These are phyloP conservation scores for Aleadryas rufinucha DNA, from an alignment of 2,113 vertebrate genomes.

Conservation along the genomic window DNA sequence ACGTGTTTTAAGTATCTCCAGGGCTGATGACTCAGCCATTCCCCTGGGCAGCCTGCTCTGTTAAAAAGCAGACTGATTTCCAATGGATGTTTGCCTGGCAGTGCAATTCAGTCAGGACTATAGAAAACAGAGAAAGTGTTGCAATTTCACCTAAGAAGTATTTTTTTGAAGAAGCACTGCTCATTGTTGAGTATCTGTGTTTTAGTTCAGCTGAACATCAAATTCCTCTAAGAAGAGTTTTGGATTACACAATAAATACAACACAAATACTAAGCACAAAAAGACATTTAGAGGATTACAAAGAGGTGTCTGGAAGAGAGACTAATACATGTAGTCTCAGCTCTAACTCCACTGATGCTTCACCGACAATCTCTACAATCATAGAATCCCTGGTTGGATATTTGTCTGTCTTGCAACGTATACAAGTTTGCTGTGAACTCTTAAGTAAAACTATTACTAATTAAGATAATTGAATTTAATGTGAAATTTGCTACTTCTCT, in stretches of 20 bases:
- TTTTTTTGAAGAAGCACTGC: neutral
- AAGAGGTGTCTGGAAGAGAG: neutral
- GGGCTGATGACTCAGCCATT: neutral
- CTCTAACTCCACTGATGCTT: neutral
- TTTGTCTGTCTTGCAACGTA: neutral
- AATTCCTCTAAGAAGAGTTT: neutral
- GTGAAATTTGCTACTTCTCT: neutral
- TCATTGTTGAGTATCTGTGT: neutral
- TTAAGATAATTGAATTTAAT: neutral
- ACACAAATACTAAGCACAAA: neutral
- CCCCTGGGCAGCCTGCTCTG: neutral
- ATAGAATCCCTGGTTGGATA: neutral
- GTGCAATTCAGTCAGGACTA: neutral
- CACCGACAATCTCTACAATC: neutral
- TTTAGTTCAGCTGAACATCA: neutral
- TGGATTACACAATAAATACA: neutral
- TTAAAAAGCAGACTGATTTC: neutral
- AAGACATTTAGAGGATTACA: neutral
- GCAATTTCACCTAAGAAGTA: neutral
- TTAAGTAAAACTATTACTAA: neutral
- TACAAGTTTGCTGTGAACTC: neutral
- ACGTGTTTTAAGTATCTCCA: neutral
- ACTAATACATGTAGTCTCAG: neutral
- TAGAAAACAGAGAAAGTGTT: neutral
- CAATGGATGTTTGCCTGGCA: neutral